Evolutionary conservation across 2,113 vertebrate genomes (phyloP).

Genomic region (Pteropus alecto): DNA sequence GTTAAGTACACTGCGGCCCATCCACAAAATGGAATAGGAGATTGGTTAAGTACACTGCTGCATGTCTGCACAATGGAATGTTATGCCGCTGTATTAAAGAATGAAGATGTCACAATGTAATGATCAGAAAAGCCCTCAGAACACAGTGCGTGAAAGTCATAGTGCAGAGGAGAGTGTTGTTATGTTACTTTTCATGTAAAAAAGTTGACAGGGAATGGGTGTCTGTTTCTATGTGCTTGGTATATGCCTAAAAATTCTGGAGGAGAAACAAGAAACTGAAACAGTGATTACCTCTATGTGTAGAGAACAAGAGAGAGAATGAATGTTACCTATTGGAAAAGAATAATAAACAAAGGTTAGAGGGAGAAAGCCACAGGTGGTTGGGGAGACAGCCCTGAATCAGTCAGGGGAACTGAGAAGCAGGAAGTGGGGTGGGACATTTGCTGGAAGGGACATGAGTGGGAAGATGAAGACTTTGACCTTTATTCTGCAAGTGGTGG

Average conservation of each 20-base stretch:
- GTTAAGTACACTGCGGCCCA: fast-evolving
- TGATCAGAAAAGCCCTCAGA: neutral
- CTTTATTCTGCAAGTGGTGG: neutral
- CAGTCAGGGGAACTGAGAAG: neutral
- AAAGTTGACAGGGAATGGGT: neutral
- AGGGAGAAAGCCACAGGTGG: neutral
- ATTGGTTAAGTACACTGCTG: fast-evolving
- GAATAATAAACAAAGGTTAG: neutral
- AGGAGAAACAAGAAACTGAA: neutral
- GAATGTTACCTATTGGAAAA: neutral
- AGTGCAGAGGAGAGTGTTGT: neutral
- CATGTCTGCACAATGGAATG: fast-evolving
- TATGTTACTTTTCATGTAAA: neutral
- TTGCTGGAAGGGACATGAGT: too few relatives aligned
- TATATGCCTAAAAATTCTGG: neutral
- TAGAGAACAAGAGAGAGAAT: neutral
- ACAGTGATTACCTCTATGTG: fast-evolving
- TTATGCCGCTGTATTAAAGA: neutral
- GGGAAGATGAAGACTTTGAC: too few relatives aligned
- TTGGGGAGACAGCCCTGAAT: too few relatives aligned
- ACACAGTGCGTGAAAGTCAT: neutral
- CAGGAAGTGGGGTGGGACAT: neutral
- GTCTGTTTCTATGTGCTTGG: neutral
- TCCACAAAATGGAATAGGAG: too few relatives aligned
- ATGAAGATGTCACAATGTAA: neutral